A percentile compares a stretch with the other conserved stretches of the same genome.
Conservation (phyloP, 1,140 invertebrate genomes). For the Drosophila prosaltans region DNA sequence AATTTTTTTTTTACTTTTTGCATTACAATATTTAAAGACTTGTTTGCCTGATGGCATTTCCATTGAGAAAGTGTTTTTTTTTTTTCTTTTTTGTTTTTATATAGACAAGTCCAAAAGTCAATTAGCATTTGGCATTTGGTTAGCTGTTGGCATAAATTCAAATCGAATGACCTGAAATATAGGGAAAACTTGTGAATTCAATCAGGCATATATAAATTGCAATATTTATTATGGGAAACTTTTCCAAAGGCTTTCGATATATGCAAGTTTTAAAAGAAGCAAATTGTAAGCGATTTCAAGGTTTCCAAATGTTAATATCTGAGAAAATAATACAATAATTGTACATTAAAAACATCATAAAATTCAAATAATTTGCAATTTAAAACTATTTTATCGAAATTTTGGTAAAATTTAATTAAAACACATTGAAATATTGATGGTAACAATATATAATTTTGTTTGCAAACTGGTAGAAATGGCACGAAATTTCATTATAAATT, state of each 20-base stretch:
- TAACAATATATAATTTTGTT: too few relatives aligned
- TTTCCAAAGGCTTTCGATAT: not conserved
- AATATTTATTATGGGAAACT: slow-evolving; percentile 2
- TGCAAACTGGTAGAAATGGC: too few relatives aligned
- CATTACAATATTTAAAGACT: slow-evolving; percentile 26
- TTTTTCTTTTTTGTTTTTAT: slow-evolving; percentile 25
- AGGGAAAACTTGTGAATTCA: slow-evolving; percentile 25
- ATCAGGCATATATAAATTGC: not conserved
- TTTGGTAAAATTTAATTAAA: too few relatives aligned
- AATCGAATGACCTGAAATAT: slow-evolving; percentile 48
- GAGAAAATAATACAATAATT: too few relatives aligned
- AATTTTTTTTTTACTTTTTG: slow-evolving; percentile 21
- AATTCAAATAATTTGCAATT: too few relatives aligned
- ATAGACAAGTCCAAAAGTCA: slow-evolving; percentile 54
- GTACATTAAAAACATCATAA: too few relatives aligned
- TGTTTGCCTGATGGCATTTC: slow-evolving; percentile 24
- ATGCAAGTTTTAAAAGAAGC: not conserved
- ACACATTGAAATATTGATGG: not conserved
- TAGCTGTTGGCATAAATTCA: slow-evolving; percentile 54
- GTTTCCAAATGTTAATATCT: too few relatives aligned
- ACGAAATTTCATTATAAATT: not conserved
- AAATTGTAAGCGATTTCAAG: too few relatives aligned
- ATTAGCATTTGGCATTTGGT: slow-evolving; percentile 69
- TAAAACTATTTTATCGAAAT: too few relatives aligned
- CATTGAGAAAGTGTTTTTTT: slow-evolving; percentile 58